Conservation (phyloP, 2,113 vertebrate genomes). For the Neogobius melanostomus region DNA sequence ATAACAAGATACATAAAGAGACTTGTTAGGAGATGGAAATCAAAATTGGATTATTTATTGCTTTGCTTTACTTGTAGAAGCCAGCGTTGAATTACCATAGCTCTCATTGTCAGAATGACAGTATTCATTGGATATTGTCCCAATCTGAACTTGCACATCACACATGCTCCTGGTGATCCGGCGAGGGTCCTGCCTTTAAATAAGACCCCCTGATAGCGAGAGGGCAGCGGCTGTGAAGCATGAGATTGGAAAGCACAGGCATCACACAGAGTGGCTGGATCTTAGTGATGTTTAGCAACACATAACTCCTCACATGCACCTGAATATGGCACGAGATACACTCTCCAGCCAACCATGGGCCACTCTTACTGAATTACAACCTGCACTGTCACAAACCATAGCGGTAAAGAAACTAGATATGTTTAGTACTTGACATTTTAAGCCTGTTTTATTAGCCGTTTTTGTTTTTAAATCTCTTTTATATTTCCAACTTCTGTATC, state of each 20-base stretch:
- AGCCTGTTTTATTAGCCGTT: background rate
- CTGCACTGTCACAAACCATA: constrained; percentile 24
- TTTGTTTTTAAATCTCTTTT: background rate
- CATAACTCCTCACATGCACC: constrained; percentile 72
- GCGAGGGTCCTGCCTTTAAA: constrained; percentile 71
- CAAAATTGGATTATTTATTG: background rate
- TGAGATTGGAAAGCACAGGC: constrained; percentile 81
- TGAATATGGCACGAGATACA: constrained; percentile 66
- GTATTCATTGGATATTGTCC: constrained; percentile 64
- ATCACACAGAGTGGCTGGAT: constrained; percentile 70
- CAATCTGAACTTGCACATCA: constrained; percentile 66
- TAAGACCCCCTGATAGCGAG: constrained; percentile 74
- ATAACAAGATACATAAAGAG: background rate
- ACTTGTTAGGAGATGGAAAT: background rate
- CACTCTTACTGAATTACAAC: constrained; percentile 38
- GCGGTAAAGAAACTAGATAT: background rate
- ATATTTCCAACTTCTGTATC: no score
- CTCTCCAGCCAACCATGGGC: constrained; percentile 49
- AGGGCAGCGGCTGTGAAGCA: constrained; percentile 76
- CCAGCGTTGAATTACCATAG: constrained; percentile 29
- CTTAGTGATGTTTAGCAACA: constrained; percentile 74
- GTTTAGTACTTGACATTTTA: background rate
- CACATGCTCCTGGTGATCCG: constrained; percentile 68
- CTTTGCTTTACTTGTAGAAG: background rate
- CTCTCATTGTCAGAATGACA: constrained; percentile 50